These are phyloP conservation scores for Sminthurides bifidus DNA, from an alignment of 1,140 invertebrate genomes.

Conservation along the genomic window DNA sequence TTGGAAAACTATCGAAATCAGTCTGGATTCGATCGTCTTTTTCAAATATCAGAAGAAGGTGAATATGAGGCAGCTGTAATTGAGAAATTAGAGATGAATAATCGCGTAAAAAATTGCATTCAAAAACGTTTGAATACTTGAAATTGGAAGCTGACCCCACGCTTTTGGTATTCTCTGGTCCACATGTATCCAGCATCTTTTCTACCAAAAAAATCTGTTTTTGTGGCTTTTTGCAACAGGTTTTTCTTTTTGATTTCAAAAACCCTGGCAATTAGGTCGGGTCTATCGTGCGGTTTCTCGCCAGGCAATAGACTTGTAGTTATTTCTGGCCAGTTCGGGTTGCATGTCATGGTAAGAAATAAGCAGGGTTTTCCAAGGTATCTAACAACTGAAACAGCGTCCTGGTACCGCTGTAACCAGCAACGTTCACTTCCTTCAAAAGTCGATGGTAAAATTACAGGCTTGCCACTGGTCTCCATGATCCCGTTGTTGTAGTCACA, in stretches of 20 bases:
- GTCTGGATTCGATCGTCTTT: conserved; percentile 14
- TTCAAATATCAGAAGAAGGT: conserved; percentile 30
- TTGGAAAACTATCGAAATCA: conserved; percentile 32
- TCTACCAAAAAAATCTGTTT: conserved; percentile 40
- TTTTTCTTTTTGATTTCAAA: conserved; percentile 41
- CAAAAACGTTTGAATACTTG: too few species aligned
- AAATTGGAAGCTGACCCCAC: too few species aligned
- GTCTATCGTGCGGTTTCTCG: conserved; percentile 33
- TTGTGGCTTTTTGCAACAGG: conserved; percentile 44
- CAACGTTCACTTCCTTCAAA: conserved; percentile 31
- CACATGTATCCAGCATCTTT: conserved; percentile 39
- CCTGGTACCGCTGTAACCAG: conserved; percentile 34
- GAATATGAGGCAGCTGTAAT: conserved; percentile 35
- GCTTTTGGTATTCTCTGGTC: conserved; percentile 2
- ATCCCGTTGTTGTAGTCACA: conserved; percentile 32
- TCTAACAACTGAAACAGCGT: conserved; percentile 42
- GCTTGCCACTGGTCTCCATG: conserved; percentile 6
- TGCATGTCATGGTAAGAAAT: conserved; percentile 41
- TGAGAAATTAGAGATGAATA: too few species aligned
- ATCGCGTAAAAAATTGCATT: too few species aligned
- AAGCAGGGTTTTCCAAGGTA: conserved; percentile 38
- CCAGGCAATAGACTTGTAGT: conserved; percentile 28
- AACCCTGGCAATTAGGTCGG: conserved; percentile 39
- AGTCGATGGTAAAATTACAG: conserved; percentile 18
- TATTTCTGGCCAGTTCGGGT: conserved; percentile 39